Conservation (phyloP, 2,113 vertebrate genomes). For the Eolophus roseicapilla region DNA sequence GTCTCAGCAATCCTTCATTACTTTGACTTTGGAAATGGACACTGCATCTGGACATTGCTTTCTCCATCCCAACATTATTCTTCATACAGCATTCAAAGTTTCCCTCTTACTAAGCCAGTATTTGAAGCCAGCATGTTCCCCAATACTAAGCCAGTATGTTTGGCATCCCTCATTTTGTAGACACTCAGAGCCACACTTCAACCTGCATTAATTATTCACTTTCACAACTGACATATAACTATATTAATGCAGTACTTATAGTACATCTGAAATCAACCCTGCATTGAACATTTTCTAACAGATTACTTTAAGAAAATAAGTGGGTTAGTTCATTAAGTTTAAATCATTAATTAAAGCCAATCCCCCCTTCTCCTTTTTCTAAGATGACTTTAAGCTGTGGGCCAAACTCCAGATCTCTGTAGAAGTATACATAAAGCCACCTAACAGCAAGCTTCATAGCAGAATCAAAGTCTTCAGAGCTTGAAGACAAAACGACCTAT, state of each 20-base stretch:
- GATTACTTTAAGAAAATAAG: background rate
- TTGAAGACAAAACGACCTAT: background rate
- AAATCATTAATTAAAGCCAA: background rate
- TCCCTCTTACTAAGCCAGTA: background rate
- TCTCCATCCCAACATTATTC: background rate
- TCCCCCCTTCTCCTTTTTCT: rapidly evolving
- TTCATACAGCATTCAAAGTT: background rate
- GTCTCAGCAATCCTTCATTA: background rate
- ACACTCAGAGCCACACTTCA: background rate
- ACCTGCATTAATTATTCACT: background rate
- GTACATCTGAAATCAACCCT: background rate
- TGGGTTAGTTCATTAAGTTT: background rate
- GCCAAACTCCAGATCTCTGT: background rate
- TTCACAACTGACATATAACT: background rate
- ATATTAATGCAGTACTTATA: background rate
- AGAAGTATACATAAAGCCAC: background rate
- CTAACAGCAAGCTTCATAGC: background rate
- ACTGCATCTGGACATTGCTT: background rate
- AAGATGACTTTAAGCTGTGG: background rate
- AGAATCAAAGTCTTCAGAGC: background rate
- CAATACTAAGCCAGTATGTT: background rate
- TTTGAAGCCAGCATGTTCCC: background rate
- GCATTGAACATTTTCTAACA: background rate
- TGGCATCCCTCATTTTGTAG: background rate
- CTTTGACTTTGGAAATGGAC: background rate